Base-by-base conservation (phyloP, 2,888 invertebrate genomes). In the Hypolimnas misippus region DNA sequence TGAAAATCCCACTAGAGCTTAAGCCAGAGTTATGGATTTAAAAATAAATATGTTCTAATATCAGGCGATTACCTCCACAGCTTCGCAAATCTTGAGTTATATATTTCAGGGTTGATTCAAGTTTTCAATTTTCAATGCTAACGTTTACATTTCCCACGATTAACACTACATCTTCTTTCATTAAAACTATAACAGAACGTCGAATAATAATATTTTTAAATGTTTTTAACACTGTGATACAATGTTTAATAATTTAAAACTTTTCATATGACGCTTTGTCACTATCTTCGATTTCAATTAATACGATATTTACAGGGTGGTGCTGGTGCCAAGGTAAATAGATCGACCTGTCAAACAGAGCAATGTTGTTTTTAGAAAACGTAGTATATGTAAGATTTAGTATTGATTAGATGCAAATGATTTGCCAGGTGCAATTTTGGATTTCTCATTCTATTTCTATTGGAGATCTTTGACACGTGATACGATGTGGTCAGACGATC, bases 321-420 rank as follows among this genome's bases (percentile, higher is more conserved):
- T 75, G 90, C 83, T 73, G 88, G 88, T 75, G 86, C 82, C 77
- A 92, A 92, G 92, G 92, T 92, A 92, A 91, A 77, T 81, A 76
- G 73, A 66, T 71, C 67, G 69, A 75, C 71, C 74, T 66, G 74
- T 38, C 56, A 57, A 49, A 57, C 38, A 60, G 62, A 65, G 62
- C 2, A 14, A 56, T 35, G 54, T 82, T 83, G 69, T 73, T 74
- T 82, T 70, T 81, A 82, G 80, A 75, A 73, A 73, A 73, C 77
- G 74, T 78, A 81, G 88, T 87, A 86, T 86, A 87, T 74, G 52
- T 53, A 76, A 78, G 73, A 75, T 78, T 75, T 73, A 76, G 81
- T 82, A 83, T 83, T 76, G 65, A 68, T 70, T 74, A 63, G 62
- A 42, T 44, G 44, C 60, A 76, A 70, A 75, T 75, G 77, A 76